Percentiles rank a stretch among this genome's conserved stretches.
Evolutionary conservation across 2,888 invertebrate species (phyloP).

Genomic region (Phania funesta): DNA sequence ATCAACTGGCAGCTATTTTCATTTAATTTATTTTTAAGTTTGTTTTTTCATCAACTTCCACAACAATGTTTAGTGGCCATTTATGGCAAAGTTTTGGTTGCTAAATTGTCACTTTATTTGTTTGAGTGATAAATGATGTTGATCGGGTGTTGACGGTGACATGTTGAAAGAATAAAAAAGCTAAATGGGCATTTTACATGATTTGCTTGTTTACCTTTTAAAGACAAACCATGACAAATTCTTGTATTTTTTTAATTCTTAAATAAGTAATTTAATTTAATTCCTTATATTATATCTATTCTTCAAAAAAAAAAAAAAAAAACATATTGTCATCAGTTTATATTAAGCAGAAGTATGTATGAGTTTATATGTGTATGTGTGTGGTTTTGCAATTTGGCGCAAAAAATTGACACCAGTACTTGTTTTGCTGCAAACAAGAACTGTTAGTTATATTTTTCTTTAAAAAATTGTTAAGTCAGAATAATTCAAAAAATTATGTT

Average conservation of each 20-base stretch:
- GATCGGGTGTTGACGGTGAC: slow-evolving; percentile 74
- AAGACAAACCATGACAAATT: slow-evolving; percentile 55
- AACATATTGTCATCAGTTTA: slow-evolving; percentile 1
- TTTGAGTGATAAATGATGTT: slow-evolving; percentile 68
- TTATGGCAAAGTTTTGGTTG: slow-evolving; percentile 40
- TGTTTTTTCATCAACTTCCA: slow-evolving; percentile 9
- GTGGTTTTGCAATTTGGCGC: too few species aligned
- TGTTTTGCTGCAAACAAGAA: too few species aligned
- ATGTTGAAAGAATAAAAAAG: slow-evolving; percentile 51
- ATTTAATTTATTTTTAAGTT: slow-evolving; percentile 9
- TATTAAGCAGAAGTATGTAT: neutral
- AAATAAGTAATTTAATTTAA: slow-evolving; percentile 23
- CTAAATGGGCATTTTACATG: slow-evolving; percentile 61
- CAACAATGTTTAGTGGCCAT: slow-evolving; percentile 29
- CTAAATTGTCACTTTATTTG: slow-evolving; percentile 40
- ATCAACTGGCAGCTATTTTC: slow-evolving; percentile 5
- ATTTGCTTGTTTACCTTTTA: slow-evolving; percentile 51
- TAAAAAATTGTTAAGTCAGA: too few species aligned
- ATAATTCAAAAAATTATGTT: neutral
- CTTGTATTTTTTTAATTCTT: slow-evolving; percentile 19
- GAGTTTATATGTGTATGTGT: too few species aligned
- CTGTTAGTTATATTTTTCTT: too few species aligned
- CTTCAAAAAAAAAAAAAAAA: neutral
- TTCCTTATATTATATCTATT: neutral
- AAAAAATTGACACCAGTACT: too few species aligned